phyloP scores from a whole-genome alignment of 2,888 invertebrate genomes.

The Chalcosyrphus nemorum region DNA sequence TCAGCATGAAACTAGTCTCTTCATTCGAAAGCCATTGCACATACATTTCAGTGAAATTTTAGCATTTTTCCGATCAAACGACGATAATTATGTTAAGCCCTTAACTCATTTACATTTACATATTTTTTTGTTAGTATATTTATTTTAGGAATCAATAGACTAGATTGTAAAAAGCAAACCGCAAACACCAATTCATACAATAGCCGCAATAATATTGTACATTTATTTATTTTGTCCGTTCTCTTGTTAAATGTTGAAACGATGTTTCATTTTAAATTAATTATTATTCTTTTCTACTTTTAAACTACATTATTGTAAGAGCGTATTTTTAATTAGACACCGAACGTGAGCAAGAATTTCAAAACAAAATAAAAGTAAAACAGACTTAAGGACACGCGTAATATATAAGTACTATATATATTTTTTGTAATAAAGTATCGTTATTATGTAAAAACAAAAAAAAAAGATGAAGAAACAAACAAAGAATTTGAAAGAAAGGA shows the following conservation, averaged over 20 bases:
- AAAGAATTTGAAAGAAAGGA: slow-evolving; percentile 4
- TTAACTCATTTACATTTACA: neutral
- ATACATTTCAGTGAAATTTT: neutral
- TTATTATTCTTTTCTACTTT: slow-evolving; percentile 34
- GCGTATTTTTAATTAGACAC: slow-evolving; percentile 23
- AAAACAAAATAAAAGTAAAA: slow-evolving; percentile 8
- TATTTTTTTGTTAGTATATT: slow-evolving; percentile 4
- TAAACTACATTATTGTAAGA: slow-evolving; percentile 44
- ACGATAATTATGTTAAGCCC: neutral
- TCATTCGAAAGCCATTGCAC: slow-evolving; percentile 17
- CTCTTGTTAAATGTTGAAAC: slow-evolving; percentile 22
- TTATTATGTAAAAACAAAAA: slow-evolving; percentile 39
- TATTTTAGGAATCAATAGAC: slow-evolving; percentile 6
- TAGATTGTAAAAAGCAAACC: slow-evolving; percentile 24
- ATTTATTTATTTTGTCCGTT: slow-evolving; percentile 52
- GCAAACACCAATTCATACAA: neutral
- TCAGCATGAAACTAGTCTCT: slow-evolving; percentile 58
- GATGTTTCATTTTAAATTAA: slow-evolving; percentile 5
- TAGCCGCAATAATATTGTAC: slow-evolving; percentile 1
- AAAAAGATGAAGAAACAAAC: slow-evolving; percentile 1
- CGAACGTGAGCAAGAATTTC: slow-evolving; percentile 23
- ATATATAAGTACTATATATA: slow-evolving; percentile 57
- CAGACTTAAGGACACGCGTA: slow-evolving; percentile 48
- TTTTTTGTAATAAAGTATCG: slow-evolving; percentile 68
- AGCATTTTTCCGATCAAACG: neutral